These are phyloP conservation scores for Idris sp. DNA, from an alignment of 1,140 invertebrate species.

Conservation along the genomic window DNA sequence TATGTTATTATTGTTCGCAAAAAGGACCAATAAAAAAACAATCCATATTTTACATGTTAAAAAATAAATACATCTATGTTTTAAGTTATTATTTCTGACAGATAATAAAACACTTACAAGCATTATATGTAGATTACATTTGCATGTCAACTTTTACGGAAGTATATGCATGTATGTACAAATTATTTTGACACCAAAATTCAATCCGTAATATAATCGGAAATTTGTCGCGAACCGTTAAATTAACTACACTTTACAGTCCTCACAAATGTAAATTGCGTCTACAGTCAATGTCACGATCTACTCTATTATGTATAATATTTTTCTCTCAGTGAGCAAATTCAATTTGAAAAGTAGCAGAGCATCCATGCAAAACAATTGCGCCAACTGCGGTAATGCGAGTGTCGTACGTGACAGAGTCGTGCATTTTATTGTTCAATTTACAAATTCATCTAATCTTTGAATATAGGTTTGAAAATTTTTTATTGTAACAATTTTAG, in stretches of 20 bases:
- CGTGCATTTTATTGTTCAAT: slow-evolving; percentile 43
- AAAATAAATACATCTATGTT: no score
- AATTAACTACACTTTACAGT: slow-evolving; percentile 34
- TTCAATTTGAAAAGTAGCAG: slow-evolving; percentile 57
- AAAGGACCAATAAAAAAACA: no score
- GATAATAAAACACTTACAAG: no score
- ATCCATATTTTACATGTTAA: no score
- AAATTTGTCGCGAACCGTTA: slow-evolving; percentile 42
- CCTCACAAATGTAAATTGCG: slow-evolving; percentile 25
- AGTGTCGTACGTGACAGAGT: slow-evolving; percentile 18
- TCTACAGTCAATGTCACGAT: slow-evolving; percentile 16
- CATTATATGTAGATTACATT: no score
- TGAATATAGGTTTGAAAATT: slow-evolving; percentile 41
- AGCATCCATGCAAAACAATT: slow-evolving; percentile 36
- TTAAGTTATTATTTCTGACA: no score
- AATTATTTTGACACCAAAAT: slow-evolving; percentile 13
- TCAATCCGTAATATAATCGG: slow-evolving; percentile 14
- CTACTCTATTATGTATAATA: slow-evolving; percentile 29
- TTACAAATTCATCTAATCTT: slow-evolving; percentile 48
- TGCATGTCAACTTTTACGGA: no score
- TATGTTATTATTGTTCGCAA: no score
- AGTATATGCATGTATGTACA: no score
- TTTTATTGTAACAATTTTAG: not conserved
- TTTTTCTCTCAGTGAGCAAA: slow-evolving; percentile 44
- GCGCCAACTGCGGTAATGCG: slow-evolving; percentile 23